Evolutionary conservation across 2,888 invertebrate genomes (phyloP).

Genomic region (Rapana venosa): DNA sequence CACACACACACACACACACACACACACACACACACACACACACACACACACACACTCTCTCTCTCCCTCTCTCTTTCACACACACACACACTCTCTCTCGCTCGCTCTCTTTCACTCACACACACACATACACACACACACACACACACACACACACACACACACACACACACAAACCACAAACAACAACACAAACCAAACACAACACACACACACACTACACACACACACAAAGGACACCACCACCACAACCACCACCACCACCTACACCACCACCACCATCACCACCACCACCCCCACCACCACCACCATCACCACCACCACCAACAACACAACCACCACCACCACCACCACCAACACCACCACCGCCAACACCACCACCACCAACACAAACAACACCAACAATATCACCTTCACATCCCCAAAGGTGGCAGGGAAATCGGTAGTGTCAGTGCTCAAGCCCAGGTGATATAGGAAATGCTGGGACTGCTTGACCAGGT

Average conservation of each 20-base stretch:
- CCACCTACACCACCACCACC: background rate
- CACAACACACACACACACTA: background rate
- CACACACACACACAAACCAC: background rate
- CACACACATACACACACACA: too few relatives aligned
- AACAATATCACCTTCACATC: slow-evolving; percentile 24
- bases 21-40: slow-evolving; percentile 10
- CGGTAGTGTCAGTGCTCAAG: slow-evolving; percentile 31
- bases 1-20: slow-evolving; percentile 1
- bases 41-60: background rate
- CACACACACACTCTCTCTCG: too few relatives aligned
- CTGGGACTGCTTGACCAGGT: background rate
- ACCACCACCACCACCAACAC: too few relatives aligned
- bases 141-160: too few relatives aligned
- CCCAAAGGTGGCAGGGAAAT: slow-evolving; percentile 16
- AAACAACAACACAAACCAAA: background rate
- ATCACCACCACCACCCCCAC: too few relatives aligned
- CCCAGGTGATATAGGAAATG: slow-evolving; percentile 41
- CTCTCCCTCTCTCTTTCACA: too few relatives aligned
- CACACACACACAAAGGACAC: background rate
- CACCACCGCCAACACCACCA: background rate
- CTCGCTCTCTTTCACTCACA: too few relatives aligned
- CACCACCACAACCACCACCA: background rate
- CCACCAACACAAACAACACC: background rate
- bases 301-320: too few relatives aligned
- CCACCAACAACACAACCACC: too few relatives aligned